A percentile compares a stretch with the other conserved stretches of the same genome.
Conservation (phyloP, 1,140 invertebrate genomes). For the Bombus sibiricus region DNA sequence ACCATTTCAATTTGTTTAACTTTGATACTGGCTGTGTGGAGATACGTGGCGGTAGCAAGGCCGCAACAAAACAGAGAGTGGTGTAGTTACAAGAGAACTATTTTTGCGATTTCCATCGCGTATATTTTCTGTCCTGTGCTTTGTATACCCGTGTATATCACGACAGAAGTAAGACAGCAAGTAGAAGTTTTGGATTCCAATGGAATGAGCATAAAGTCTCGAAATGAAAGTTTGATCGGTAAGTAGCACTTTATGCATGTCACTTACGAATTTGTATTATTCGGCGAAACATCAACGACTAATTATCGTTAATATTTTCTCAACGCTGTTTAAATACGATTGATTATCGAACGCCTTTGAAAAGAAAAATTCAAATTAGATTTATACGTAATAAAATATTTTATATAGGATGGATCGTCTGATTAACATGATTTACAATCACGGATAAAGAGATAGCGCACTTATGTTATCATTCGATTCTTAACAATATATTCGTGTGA, state of each 20-base stretch:
- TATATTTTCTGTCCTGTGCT: slow-evolving; percentile 92
- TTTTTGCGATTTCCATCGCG: slow-evolving; percentile 89
- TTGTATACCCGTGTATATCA: slow-evolving; percentile 93
- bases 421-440: not conserved
- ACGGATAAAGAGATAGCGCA: not conserved
- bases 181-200: slow-evolving; percentile 79
- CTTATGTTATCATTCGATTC: not conserved
- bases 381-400: too few species aligned
- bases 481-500: too few species aligned
- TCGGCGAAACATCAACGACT: not conserved
- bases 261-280: too few species aligned
- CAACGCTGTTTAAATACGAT: too few species aligned
- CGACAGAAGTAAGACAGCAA: slow-evolving; percentile 83
- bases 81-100: slow-evolving; percentile 89
- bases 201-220: slow-evolving; percentile 73
- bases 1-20: slow-evolving; percentile 97
- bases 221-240: not conserved
- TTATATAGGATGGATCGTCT: too few species aligned
- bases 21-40: slow-evolving; percentile 95
- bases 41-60: slow-evolving; percentile 94
- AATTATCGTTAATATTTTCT: too few species aligned
- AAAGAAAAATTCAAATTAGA: too few species aligned
- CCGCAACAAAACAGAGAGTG: slow-evolving; percentile 90
- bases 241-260: not conserved
- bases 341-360: too few species aligned